Percentiles rank a stretch among this genome's conserved stretches.
phyloP scores from a whole-genome alignment of 2,113 vertebrate species.

The Andinoacara biseriatus region DNA sequence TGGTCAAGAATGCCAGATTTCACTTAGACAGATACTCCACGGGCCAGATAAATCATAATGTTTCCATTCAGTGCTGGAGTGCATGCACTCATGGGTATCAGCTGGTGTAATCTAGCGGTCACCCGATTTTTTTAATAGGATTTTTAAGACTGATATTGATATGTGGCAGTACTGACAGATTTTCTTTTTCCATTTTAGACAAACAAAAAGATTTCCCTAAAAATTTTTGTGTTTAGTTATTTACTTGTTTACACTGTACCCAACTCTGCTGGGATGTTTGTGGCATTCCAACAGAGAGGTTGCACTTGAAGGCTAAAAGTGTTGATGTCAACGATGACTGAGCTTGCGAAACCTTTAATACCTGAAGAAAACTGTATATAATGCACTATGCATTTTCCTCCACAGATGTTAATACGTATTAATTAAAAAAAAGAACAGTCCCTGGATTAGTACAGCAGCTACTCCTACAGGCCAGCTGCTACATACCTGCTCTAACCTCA shows the following conservation, averaged over 20 bases:
- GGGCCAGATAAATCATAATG: neutral
- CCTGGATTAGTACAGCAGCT: neutral
- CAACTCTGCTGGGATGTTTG: neutral
- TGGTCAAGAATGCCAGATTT: neutral
- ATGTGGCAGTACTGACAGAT: too few relatives aligned
- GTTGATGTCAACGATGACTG: fast-evolving
- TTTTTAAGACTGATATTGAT: too few relatives aligned
- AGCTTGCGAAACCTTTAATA: neutral
- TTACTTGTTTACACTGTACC: neutral
- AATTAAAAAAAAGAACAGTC: neutral
- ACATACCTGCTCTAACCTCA: neutral
- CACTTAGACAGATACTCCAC: neutral
- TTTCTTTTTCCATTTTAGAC: neutral
- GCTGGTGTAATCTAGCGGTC: too few relatives aligned
- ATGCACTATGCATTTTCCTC: neutral
- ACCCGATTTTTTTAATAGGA: too few relatives aligned
- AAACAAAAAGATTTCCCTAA: neutral
- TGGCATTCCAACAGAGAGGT: neutral
- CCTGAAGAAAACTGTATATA: neutral
- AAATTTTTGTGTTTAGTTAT: neutral
- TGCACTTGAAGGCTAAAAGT: neutral
- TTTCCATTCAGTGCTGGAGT: neutral
- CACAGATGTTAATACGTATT: neutral
- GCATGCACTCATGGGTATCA: too few relatives aligned
- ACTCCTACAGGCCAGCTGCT: neutral